Evolutionary conservation across 2,888 invertebrate species (phyloP).

Genomic region (Drosophila anomelani): DNA sequence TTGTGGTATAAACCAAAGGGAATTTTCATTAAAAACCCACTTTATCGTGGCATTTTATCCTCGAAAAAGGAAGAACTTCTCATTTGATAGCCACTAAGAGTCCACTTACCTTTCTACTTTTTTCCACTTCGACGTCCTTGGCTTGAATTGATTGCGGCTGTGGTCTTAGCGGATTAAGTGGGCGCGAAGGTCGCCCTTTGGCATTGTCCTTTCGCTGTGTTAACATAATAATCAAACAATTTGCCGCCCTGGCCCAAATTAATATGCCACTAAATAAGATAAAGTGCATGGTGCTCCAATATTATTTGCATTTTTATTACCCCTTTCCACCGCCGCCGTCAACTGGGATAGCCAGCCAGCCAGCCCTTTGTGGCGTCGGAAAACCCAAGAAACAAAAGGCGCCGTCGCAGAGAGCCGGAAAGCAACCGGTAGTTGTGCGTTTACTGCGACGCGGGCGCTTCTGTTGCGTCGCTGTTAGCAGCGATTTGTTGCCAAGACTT

Average conservation of each 20-base stretch:
- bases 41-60: neutral
- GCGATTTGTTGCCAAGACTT: constrained; percentile 31
- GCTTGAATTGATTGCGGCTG: constrained; percentile 17
- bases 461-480: constrained; percentile 71
- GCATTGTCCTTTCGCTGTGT: constrained; percentile 37
- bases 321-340: constrained; percentile 24
- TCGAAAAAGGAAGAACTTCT: neutral
- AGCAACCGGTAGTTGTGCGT: constrained; percentile 75
- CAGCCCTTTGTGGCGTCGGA: neutral
- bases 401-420: constrained; percentile 43
- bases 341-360: neutral
- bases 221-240: constrained; percentile 47
- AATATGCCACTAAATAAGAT: constrained; percentile 72
- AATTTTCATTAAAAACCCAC: neutral
- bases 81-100: neutral
- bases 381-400: constrained; percentile 15
- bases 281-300: constrained; percentile 66
- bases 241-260: constrained; percentile 55
- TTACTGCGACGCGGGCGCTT: constrained; percentile 20
- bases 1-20: neutral
- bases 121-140: neutral
- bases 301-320: constrained; percentile 71
- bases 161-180: constrained; percentile 7
- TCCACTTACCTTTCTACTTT: constrained; percentile 23
- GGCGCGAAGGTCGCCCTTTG: constrained; percentile 49